Base-by-base conservation (phyloP, 30 jellyfish, hydroid and myxozoan genomes). In the Turritopsis rubra region DNA sequence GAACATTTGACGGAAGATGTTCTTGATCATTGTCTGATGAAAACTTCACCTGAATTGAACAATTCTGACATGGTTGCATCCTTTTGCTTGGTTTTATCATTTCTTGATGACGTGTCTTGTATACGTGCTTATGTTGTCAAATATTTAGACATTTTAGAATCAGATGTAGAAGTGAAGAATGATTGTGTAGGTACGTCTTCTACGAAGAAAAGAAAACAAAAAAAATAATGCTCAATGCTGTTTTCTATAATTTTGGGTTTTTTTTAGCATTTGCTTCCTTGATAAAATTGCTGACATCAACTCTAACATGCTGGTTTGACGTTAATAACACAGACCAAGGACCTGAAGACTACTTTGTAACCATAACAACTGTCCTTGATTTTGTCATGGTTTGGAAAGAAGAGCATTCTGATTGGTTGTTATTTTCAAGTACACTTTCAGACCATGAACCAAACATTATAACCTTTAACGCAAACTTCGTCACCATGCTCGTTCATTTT, bases 401-500 rank as follows among this genome's bases (percentile, higher is more conserved):
- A n/a, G 30, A 68, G 9, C 77, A 68, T 68, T n/a, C 31, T 27
- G 77, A 68, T 68, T 23, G 30, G 30, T 19, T 68, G 8, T 27
- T 68, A 27, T 68, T 68, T 68, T n/a, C 77, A 68, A 68, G 31
- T 19, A 7, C 77, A 23, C 77, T 68, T 68, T 8, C 30, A 16
- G 77, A 68, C 21, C 30, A 22, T 17, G 0, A 79, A 26, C 24
- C 79, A n/a, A 18, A 52, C 66, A 66, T 28, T 22, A 26, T 80
- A 28, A 26, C 22, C 81, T 80, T 80, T 21, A 68, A 80, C 28
- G 53, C 26, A 18, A 21, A 80, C 76, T 16, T 80, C 21, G 53
- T 80, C 85, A 20, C 17, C 9, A 9, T 80, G 65, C 84, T 80
- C 53, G 54, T 31, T 65, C 81, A 22, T 80, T 53, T 54, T 65